These are phyloP conservation scores for Delichon dasypus DNA, from an alignment of 2,797 vertebrate species.

Conservation along the genomic window DNA sequence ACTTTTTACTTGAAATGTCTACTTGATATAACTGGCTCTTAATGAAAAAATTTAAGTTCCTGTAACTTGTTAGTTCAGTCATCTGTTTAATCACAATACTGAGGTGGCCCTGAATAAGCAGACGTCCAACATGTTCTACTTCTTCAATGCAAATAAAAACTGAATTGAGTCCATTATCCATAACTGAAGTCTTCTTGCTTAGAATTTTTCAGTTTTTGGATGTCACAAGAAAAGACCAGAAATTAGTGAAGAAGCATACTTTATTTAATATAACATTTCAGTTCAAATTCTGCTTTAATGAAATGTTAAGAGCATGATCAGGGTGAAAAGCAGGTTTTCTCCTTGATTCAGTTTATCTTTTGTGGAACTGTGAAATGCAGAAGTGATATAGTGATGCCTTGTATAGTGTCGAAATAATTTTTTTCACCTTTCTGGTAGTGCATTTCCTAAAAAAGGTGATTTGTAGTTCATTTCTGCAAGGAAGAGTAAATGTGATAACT, in stretches of 20 bases:
- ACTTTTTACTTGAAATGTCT: background rate
- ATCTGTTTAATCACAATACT: background rate
- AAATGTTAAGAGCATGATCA: background rate
- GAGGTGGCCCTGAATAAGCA: background rate
- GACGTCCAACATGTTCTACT: background rate
- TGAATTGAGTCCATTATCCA: background rate
- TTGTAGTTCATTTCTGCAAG: background rate
- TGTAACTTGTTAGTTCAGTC: background rate
- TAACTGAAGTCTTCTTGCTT: background rate
- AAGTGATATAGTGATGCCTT: background rate
- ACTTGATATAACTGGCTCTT: background rate
- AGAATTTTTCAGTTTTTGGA: background rate
- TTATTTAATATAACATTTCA: background rate
- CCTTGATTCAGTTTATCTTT: background rate
- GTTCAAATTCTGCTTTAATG: background rate
- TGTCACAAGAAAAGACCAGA: background rate
- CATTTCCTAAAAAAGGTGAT: background rate
- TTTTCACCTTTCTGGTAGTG: background rate
- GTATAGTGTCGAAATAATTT: background rate
- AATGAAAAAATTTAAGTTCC: background rate
- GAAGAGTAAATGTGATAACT: background rate
- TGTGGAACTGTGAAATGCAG: background rate
- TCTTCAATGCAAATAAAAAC: background rate
- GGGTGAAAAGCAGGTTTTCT: background rate
- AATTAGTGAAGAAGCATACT: background rate